Percentiles rank a stretch among this genome's conserved stretches.
These are phyloP conservation scores for Hucho hucho DNA, from an alignment of 2,113 vertebrate species.

Conservation along the genomic window DNA sequence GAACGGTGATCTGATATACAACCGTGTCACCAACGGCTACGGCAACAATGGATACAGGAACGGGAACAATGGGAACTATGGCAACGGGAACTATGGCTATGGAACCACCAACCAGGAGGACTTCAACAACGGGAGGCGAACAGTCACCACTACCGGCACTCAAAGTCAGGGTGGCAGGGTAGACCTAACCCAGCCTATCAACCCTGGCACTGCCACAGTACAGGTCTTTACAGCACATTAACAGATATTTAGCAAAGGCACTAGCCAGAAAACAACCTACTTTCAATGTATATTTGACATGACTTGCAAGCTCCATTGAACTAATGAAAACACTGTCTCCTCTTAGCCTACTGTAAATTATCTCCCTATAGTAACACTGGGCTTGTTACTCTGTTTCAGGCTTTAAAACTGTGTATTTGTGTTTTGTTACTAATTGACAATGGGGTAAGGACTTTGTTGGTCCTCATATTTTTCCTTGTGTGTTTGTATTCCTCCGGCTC, in stretches of 20 bases:
- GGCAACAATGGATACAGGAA: constrained; percentile 54
- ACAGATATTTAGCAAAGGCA: no score
- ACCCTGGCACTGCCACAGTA: constrained; percentile 39
- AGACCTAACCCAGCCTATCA: constrained; percentile 13
- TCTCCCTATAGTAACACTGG: no score
- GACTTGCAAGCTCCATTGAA: no score
- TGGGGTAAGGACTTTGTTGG: no score
- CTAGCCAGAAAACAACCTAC: no score
- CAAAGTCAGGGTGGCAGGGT: constrained; percentile 17
- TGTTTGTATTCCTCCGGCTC: neutral
- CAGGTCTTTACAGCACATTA: constrained; percentile 14
- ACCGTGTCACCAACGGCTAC: constrained; percentile 70
- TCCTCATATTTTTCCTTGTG: neutral
- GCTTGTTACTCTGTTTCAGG: no score
- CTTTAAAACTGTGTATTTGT: no score
- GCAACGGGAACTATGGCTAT: constrained; percentile 27
- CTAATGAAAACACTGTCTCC: no score
- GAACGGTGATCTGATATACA: constrained; percentile 77
- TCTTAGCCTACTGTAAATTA: neutral
- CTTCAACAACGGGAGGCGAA: constrained; percentile 31
- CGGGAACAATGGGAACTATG: constrained; percentile 39
- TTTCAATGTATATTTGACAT: no score
- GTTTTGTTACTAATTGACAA: no score
- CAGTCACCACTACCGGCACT: constrained; percentile 11
- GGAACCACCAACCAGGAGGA: constrained; percentile 36